Evolutionary conservation across 2,113 vertebrate genomes (phyloP).

Genomic region (Eleginops maclovinus): DNA sequence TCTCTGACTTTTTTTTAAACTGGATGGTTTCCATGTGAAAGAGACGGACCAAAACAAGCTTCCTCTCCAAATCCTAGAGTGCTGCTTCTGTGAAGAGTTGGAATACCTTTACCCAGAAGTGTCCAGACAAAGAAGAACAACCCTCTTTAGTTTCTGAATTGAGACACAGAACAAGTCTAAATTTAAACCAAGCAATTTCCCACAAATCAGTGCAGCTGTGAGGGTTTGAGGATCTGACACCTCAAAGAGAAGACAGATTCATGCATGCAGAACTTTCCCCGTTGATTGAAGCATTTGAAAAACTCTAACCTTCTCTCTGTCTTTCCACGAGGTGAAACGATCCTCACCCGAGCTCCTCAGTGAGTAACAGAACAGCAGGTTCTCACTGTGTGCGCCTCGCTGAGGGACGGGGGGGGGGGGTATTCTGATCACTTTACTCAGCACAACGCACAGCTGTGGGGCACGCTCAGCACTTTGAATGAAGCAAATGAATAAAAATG

Average conservation of each 20-base stretch:
- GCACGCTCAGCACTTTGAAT: slow-evolving; percentile 39
- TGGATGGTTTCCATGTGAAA: too few species aligned
- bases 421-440: slow-evolving; percentile 53
- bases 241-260: neutral
- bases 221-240: neutral
- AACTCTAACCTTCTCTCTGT: slow-evolving; percentile 7
- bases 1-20: too few species aligned
- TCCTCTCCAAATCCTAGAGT: too few species aligned
- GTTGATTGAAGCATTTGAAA: slow-evolving; percentile 2
- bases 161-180: too few species aligned
- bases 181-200: neutral
- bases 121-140: too few species aligned
- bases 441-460: slow-evolving; percentile 47
- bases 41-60: too few species aligned
- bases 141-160: too few species aligned
- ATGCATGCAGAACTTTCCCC: neutral
- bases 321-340: slow-evolving; percentile 46
- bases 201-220: neutral
- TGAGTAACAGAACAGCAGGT: slow-evolving; percentile 48
- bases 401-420: too few species aligned
- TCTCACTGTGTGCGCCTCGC: slow-evolving; percentile 22
- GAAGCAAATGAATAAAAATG: slow-evolving; percentile 21
- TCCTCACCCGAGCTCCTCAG: slow-evolving; percentile 29
- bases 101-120: too few species aligned
- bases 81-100: too few species aligned